Conservation (phyloP, 2,888 invertebrate species). For the Cheilosia scutellata region DNA sequence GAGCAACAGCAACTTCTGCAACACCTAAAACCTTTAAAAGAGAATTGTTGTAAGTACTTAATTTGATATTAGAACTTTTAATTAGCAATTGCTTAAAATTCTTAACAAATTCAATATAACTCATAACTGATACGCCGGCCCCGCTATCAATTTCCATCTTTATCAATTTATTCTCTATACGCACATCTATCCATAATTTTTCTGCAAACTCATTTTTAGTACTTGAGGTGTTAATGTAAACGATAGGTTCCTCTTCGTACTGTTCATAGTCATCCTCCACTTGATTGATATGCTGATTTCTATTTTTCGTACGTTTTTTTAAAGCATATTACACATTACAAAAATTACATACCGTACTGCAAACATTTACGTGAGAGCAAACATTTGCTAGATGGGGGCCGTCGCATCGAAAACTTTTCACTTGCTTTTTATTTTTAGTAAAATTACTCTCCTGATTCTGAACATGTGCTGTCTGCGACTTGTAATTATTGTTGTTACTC, state of each 20-base stretch:
- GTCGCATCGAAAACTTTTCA: conserved; percentile 19
- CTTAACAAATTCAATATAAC: neutral
- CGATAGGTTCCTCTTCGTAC: conserved; percentile 1
- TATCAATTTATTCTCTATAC: too few species aligned
- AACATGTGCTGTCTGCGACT: neutral
- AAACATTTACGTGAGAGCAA: conserved; percentile 7
- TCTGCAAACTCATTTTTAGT: too few species aligned
- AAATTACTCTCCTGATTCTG: conserved; percentile 7
- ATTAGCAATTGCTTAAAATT: neutral
- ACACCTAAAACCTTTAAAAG: conserved; percentile 14
- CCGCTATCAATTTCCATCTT: too few species aligned
- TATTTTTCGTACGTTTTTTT: conserved; percentile 2
- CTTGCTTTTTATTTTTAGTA: conserved; percentile 3
- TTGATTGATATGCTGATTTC: neutral
- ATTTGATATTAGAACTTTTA: conserved; percentile 1
- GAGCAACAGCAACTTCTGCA: conserved; percentile 11
- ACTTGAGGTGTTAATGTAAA: neutral
- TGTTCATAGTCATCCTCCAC: conserved; percentile 4
- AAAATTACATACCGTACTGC: conserved; percentile 16
- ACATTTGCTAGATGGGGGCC: conserved; percentile 18
- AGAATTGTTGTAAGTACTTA: conserved; percentile 4
- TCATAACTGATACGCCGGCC: too few species aligned
- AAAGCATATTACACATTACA: conserved; percentile 20
- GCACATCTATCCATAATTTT: too few species aligned
- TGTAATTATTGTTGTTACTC: neutral